Evolutionary conservation across 2,888 invertebrate genomes (phyloP).

Genomic region (Lasioglossum malachurum): DNA sequence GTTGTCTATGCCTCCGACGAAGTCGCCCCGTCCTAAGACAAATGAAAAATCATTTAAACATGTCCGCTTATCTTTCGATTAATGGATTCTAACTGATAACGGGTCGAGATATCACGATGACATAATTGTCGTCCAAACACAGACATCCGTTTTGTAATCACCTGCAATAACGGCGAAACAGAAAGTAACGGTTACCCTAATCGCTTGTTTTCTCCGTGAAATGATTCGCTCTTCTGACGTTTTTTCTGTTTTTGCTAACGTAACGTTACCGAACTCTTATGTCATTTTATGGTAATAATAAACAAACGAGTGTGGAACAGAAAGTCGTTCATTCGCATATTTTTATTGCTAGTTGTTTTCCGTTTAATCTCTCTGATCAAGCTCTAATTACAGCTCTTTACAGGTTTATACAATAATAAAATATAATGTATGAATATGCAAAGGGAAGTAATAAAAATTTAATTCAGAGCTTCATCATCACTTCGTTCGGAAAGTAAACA

Average conservation of each 20-base stretch:
- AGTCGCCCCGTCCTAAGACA: constrained; percentile 91
- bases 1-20: constrained; percentile 94
- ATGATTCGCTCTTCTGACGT: neutral
- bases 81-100: neutral
- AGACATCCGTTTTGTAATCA: neutral
- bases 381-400: neutral
- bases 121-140: neutral
- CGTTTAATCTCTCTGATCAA: neutral
- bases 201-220: neutral
- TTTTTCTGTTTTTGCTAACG: neutral
- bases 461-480: neutral
- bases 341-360: neutral
- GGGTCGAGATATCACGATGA: constrained; percentile 10
- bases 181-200: constrained; percentile 10
- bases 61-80: neutral
- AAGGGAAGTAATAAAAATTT: neutral
- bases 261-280: neutral
- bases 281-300: neutral
- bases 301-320: neutral
- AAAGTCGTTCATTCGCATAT: neutral
- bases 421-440: neutral
- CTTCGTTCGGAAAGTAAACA: neutral
- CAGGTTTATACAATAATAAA: neutral
- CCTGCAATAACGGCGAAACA: constrained; percentile 3
- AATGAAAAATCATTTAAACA: neutral